phyloP scores from a whole-genome alignment of 2,888 invertebrate genomes.

The Tuberolachnus salignus region DNA sequence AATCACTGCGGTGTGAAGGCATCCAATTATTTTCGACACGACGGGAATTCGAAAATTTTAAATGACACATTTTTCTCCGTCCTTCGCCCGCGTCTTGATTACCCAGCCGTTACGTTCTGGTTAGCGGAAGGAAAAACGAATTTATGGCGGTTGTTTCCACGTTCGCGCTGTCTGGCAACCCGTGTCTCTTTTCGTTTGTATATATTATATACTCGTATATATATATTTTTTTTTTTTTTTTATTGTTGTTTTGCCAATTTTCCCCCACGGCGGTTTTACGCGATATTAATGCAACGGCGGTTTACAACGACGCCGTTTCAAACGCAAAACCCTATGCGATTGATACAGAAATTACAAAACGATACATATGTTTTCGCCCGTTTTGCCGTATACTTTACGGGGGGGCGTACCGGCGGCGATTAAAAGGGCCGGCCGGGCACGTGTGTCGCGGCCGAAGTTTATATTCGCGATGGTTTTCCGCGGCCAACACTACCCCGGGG shows the following conservation, averaged over 20 bases:
- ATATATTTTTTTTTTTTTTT: not conserved
- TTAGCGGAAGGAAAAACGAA: not conserved
- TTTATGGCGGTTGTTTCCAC: conserved; percentile 12
- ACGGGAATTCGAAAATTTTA: conserved; percentile 22
- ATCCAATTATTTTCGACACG: conserved; percentile 33
- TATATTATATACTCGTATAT: not conserved
- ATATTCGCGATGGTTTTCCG: conserved; percentile 9
- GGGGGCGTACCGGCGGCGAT: not conserved
- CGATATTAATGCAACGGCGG: too few species aligned
- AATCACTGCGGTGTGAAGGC: not conserved
- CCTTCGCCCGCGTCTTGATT: not conserved
- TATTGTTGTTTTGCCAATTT: not conserved
- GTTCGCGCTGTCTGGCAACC: not conserved
- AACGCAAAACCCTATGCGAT: not conserved
- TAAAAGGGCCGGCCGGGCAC: not conserved
- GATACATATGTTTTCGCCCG: not conserved
- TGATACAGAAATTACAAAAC: not conserved
- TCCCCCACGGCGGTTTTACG: too few species aligned
- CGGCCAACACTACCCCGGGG: not conserved
- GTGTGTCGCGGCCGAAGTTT: conserved; percentile 8
- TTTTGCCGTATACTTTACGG: not conserved
- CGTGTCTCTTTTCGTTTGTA: not conserved
- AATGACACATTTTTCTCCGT: conserved; percentile 17
- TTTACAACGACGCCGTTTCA: not conserved
- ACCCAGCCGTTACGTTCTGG: conserved; percentile 13